phyloP scores from a whole-genome alignment of 2,888 invertebrate species.

The Tetramorium bicarinatum region DNA sequence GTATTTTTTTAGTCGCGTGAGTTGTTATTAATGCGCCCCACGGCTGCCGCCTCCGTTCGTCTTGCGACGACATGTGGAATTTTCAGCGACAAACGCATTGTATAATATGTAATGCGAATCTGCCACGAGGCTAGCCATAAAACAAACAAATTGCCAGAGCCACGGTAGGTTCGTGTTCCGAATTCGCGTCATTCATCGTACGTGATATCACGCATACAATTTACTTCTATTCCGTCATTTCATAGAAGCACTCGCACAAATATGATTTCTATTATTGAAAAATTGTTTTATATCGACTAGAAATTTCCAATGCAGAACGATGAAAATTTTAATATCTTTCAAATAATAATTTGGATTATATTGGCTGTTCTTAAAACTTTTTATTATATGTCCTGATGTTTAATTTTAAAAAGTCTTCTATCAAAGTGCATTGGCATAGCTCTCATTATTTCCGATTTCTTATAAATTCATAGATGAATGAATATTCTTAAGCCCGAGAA shows the following conservation, averaged over 20 bases:
- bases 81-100: slow-evolving; percentile 47
- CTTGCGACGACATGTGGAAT: slow-evolving; percentile 41
- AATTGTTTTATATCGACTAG: not conserved
- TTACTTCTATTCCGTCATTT: slow-evolving; percentile 20
- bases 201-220: slow-evolving; percentile 11
- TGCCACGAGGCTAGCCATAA: slow-evolving; percentile 28
- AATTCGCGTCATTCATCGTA: slow-evolving; percentile 34
- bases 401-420: not conserved
- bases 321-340: not conserved
- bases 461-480: not conserved
- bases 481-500: not conserved
- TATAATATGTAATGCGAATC: slow-evolving; percentile 48
- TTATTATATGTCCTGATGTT: not conserved
- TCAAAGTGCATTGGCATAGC: not conserved
- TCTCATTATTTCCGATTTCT: not conserved
- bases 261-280: not conserved
- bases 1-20: not conserved
- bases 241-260: not conserved
- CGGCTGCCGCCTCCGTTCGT: slow-evolving; percentile 45
- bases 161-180: slow-evolving; percentile 41
- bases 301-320: not conserved
- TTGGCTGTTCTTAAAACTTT: not conserved
- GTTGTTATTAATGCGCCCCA: slow-evolving; percentile 49
- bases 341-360: not conserved
- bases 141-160: slow-evolving; percentile 42